Percentiles rank a stretch among this genome's conserved stretches.
phyloP scores from a whole-genome alignment of 2,797 vertebrate species.

The Xiphorhynchus erythropygius region DNA sequence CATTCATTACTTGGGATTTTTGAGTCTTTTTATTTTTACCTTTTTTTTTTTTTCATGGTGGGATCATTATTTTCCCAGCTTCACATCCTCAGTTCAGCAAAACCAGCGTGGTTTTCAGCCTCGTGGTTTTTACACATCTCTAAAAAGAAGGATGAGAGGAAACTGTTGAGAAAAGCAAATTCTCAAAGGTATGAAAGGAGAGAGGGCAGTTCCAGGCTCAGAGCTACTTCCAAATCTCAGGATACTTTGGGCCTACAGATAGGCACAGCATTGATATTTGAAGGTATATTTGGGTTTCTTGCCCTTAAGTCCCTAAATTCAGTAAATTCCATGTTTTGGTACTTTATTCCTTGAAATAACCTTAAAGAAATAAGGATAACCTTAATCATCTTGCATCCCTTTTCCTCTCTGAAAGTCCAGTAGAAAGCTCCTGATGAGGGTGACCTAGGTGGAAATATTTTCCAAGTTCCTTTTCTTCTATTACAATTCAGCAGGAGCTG shows the following conservation, averaged over 20 bases:
- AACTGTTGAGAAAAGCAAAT: not conserved
- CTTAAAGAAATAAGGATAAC: not conserved
- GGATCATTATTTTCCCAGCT: constrained; percentile 6
- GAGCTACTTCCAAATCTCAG: not conserved
- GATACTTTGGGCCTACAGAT: not conserved
- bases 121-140: not conserved
- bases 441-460: not conserved
- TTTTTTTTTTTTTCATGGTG: not conserved
- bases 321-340: not conserved
- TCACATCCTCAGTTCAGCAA: not conserved
- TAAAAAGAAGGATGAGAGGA: not conserved
- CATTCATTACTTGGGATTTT: not conserved
- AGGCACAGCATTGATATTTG: not conserved
- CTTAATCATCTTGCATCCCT: not conserved
- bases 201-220: not conserved
- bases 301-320: not conserved
- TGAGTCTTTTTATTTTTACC: not conserved
- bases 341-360: not conserved
- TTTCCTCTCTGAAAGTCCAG: not conserved
- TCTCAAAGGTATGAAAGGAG: not conserved
- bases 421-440: not conserved
- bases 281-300: not conserved
- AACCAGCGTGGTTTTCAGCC: not conserved
- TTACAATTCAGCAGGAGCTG: not conserved
- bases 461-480: not conserved